Evolutionary conservation across 2,113 vertebrate species (phyloP).

Genomic region (Chunga burmeisteri): DNA sequence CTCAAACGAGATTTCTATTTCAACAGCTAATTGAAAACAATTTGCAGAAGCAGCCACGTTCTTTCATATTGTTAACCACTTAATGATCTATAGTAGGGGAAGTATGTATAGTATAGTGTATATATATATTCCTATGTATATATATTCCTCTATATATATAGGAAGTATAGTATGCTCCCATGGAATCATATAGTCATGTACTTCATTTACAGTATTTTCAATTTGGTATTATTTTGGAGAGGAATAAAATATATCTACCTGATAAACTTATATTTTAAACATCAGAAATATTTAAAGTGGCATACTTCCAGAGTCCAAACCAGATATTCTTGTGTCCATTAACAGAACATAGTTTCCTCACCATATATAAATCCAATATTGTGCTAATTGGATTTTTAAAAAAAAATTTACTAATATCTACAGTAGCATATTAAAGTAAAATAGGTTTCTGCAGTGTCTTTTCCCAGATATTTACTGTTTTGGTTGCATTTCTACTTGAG

Average conservation of each 20-base stretch:
- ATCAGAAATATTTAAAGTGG: background rate
- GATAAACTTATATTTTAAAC: background rate
- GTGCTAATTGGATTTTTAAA: background rate
- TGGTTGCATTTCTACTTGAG: background rate
- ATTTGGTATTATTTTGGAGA: background rate
- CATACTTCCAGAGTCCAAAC: background rate
- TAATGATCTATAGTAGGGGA: background rate
- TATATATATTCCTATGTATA: no score
- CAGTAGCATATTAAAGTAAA: background rate
- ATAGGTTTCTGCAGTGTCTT: background rate
- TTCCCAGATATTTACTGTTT: background rate
- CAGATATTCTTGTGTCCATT: background rate
- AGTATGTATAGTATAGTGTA: no score
- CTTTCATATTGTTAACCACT: background rate
- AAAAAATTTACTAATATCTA: background rate
- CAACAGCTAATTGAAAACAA: constrained; percentile 18
- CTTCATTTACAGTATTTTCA: background rate
- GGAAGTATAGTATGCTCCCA: no score
- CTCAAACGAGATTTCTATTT: constrained; percentile 21
- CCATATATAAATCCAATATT: background rate
- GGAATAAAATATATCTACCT: background rate
- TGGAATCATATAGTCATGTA: background rate
- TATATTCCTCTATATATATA: no score
- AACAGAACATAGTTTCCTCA: background rate
- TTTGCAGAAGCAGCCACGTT: background rate